These are phyloP conservation scores for Spisula subtruncata DNA, from an alignment of 2,888 invertebrate genomes.

Conservation along the genomic window DNA sequence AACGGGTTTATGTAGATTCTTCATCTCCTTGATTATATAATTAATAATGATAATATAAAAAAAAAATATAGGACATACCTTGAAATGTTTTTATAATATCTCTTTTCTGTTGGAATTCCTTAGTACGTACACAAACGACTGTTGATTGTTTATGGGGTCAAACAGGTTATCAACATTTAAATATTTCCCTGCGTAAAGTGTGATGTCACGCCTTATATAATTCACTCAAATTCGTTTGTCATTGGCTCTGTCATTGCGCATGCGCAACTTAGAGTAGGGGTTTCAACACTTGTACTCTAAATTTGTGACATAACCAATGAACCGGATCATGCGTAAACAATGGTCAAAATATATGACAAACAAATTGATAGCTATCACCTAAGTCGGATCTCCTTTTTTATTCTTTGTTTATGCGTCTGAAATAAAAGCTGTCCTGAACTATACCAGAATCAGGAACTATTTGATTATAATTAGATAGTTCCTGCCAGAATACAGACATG, in stretches of 20 bases:
- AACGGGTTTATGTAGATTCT: no score
- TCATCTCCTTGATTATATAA: neutral
- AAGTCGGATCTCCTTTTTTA: no score
- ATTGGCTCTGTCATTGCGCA: neutral
- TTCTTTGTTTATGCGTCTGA: no score
- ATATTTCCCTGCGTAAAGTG: neutral
- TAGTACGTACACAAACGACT: neutral
- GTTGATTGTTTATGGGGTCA: neutral
- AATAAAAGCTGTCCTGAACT: no score
- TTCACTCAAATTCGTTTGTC: neutral
- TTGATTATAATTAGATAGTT: no score
- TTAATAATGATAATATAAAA: neutral
- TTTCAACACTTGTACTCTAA: no score
- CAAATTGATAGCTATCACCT: no score
- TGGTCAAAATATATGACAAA: no score
- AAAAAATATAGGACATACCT: neutral
- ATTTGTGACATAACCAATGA: no score
- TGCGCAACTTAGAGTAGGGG: neutral
- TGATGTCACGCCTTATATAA: neutral
- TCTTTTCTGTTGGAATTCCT: neutral
- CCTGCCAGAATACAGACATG: no score
- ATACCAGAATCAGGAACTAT: no score
- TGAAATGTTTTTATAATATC: neutral
- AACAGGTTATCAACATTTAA: neutral
- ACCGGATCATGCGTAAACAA: no score